Conservation (phyloP, 2,113 vertebrate genomes). For the Todiramphus saurophagus region DNA sequence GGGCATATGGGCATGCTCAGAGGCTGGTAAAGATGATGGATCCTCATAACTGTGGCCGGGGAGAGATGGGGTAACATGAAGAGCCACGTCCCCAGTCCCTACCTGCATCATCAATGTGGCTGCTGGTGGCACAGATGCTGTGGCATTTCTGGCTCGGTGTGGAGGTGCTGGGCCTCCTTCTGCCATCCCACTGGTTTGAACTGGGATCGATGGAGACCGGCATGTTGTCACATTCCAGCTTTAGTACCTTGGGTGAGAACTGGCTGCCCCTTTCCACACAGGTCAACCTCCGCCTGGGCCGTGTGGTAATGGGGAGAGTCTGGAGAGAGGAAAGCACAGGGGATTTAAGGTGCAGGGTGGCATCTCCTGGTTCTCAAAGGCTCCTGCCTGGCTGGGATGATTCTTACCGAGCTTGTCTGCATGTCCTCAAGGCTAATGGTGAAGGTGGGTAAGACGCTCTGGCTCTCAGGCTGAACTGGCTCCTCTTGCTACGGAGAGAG, state of each 20-base stretch:
- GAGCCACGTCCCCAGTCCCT: neutral
- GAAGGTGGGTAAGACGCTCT: neutral
- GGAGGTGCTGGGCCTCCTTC: neutral
- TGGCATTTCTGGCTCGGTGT: rapidly evolving
- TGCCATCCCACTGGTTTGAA: neutral
- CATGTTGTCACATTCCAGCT: neutral
- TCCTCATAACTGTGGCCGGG: rapidly evolving
- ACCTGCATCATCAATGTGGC: neutral
- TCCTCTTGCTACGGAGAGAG: conserved; percentile 1
- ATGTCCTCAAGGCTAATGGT: neutral
- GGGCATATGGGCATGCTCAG: neutral
- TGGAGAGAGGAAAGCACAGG: neutral
- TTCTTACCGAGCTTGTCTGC: neutral
- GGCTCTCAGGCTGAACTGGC: neutral
- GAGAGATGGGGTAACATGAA: neutral
- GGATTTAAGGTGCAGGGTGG: neutral
- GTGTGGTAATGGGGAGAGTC: rapidly evolving
- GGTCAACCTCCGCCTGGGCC: neutral
- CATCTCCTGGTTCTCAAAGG: neutral
- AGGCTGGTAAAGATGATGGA: neutral
- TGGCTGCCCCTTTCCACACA: neutral
- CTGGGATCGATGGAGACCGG: rapidly evolving
- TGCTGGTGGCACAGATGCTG: neutral
- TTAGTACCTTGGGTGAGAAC: conserved; percentile 45
- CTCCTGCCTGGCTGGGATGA: rapidly evolving